A percentile compares a stretch with the other conserved stretches of the same genome.
Conservation (phyloP, 1,140 invertebrate species). For the Bicyclus anynana region DNA sequence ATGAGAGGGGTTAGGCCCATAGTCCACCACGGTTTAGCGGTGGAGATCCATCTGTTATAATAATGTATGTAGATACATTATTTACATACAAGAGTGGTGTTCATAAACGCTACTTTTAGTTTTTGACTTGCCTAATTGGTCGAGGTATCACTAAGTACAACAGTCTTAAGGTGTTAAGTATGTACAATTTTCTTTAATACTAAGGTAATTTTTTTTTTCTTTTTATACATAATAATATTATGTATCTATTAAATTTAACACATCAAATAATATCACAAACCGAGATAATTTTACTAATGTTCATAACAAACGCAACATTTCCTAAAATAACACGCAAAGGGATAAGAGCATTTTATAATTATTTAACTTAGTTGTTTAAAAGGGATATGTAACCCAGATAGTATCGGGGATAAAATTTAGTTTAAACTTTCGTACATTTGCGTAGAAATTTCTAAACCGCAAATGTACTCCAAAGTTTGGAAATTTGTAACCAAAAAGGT, state of each 20-base stretch:
- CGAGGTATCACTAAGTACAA: too few relatives aligned
- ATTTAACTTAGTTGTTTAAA: conserved; percentile 45
- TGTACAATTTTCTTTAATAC: too few relatives aligned
- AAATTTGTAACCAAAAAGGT: conserved; percentile 31
- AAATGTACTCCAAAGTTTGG: conserved; percentile 39
- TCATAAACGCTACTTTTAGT: too few relatives aligned
- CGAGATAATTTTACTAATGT: neutral
- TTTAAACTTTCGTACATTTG: conserved; percentile 36
- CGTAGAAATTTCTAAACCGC: conserved; percentile 37
- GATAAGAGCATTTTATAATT: conserved; percentile 37
- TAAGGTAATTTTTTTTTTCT: too few relatives aligned
- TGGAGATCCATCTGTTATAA: too few relatives aligned
- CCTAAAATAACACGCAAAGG: conserved; percentile 9
- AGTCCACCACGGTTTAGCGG: too few relatives aligned
- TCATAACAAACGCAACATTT: neutral
- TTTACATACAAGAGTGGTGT: too few relatives aligned
- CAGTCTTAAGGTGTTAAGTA: too few relatives aligned
- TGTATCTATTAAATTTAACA: neutral
- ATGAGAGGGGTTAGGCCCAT: too few relatives aligned
- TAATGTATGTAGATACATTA: too few relatives aligned
- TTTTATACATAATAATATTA: too few relatives aligned
- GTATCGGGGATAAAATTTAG: conserved; percentile 38
- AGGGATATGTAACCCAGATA: conserved; percentile 34
- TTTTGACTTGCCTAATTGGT: too few relatives aligned
- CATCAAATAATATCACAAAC: neutral